Evolutionary conservation across 2,113 vertebrate species (phyloP).

Genomic region (Ictidomys tridecemlineatus): DNA sequence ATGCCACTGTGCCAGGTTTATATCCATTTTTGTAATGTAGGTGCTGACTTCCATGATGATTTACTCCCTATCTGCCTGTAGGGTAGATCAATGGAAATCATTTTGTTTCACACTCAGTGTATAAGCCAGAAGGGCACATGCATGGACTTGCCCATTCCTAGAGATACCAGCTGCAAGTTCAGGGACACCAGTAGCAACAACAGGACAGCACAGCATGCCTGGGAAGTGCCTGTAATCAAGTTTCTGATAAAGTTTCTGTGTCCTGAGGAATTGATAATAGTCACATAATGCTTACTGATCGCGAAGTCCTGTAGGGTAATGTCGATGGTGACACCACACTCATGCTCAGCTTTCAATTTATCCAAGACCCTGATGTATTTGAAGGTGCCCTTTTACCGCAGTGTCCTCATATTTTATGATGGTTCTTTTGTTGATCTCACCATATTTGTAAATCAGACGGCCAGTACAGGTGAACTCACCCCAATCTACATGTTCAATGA

Average conservation of each 20-base stretch:
- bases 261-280: no score
- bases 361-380: background rate
- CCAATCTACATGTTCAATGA: background rate
- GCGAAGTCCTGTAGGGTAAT: background rate
- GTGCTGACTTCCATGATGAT: conserved; percentile 85
- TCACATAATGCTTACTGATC: background rate
- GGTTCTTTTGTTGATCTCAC: background rate
- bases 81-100: background rate
- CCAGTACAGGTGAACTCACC: background rate
- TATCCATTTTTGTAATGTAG: background rate
- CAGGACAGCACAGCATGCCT: background rate
- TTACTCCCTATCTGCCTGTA: background rate
- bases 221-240: no score
- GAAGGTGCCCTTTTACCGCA: background rate
- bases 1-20: background rate
- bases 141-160: background rate
- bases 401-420: background rate
- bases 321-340: background rate
- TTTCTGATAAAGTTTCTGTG: background rate
- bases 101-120: background rate
- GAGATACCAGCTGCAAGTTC: background rate
- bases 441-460: background rate
- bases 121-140: background rate
- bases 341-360: background rate
- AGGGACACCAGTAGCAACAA: background rate